Base-by-base conservation (phyloP, 2,888 invertebrate species). In the Ectemnius cavifrons region DNA sequence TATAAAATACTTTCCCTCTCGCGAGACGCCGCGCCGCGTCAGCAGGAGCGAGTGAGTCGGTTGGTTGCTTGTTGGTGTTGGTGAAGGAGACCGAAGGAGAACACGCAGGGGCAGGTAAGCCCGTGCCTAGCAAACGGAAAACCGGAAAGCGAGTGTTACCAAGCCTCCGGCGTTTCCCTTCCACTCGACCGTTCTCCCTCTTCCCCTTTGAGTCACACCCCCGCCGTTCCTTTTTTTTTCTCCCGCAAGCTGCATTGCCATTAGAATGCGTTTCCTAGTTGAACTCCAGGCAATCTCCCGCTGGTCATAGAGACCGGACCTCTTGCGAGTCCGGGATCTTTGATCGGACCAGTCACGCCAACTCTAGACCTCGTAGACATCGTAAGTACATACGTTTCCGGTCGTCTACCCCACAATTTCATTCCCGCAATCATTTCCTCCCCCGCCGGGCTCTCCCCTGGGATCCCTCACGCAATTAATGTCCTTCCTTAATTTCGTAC, bases 1-100 rank as follows among this genome's bases (percentile, higher is more conserved):
- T 87, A 89, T 87, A 90, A 89, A 90, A 89, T 90, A 91, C 90
- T 91, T 91, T 91, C 91, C 88, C 91, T 91, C 89, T 91, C 88
- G 87, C 80, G 82, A 83, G 80, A 79, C 83, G 37, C 23, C 23
- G 23, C 23, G 23, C 23, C 23, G 23, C 23, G 23, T 2, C 23
- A 23, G 65, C 49, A 59, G 63, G 77, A 71, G 71, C 63, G 71
- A 73, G 75, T 67, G 66, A 76, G 74, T 37, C 37, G 37, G 8
- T 11, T 37, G 37, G 37, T 11, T 37, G 37, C 1, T 11, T 37
- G 8, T 1, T 11, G 0, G 37, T 0, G 37, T 6, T 11, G 37
- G 37, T 8, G 37, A 37, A 37, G 37, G 37, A 37, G 37, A 37
- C 37, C 52, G 65, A 18, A 59, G 60, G 63, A 61, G 71, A 63